Percentiles rank a stretch among this genome's conserved stretches.
phyloP scores from a whole-genome alignment of 2,113 vertebrate species.

The Periophthalmodon schlosseri region DNA sequence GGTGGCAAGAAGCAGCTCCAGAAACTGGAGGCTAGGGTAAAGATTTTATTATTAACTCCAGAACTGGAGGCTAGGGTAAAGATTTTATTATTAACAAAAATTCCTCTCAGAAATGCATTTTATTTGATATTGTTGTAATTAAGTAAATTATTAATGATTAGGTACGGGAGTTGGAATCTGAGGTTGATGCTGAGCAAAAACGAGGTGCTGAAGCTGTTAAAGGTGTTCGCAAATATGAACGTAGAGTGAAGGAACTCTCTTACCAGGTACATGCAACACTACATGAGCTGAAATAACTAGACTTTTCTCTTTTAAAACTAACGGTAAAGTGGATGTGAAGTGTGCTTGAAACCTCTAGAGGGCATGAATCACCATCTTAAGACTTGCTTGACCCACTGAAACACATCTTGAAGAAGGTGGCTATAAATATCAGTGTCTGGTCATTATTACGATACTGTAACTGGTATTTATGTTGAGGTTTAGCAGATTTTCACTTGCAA shows the following conservation, averaged over 20 bases:
- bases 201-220: slow-evolving; percentile 69
- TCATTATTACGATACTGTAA: background rate
- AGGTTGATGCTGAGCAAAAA: slow-evolving; percentile 72
- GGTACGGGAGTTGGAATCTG: slow-evolving; percentile 71
- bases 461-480: slow-evolving; percentile 16
- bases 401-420: slow-evolving; percentile 21
- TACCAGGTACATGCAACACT: slow-evolving; percentile 65
- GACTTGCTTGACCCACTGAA: slow-evolving; percentile 8
- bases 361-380: slow-evolving; percentile 48
- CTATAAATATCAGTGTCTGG: slow-evolving; percentile 7
- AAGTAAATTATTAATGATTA: slow-evolving; percentile 22
- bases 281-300: background rate
- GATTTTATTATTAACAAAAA: background rate
- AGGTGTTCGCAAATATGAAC: slow-evolving; percentile 75
- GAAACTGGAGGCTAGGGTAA: slow-evolving; percentile 79
- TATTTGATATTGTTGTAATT: background rate
- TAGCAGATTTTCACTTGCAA: slow-evolving; percentile 21
- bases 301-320: background rate
- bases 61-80: slow-evolving; percentile 79
- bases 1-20: slow-evolving; percentile 81
- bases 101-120: background rate
- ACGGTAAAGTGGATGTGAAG: slow-evolving; percentile 16
- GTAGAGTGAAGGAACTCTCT: slow-evolving; percentile 72
- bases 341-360: slow-evolving; percentile 44
- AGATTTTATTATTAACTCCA: too few relatives aligned